These are phyloP conservation scores for Hesperophylax magnus DNA, from an alignment of 1,140 invertebrate species.

Conservation along the genomic window DNA sequence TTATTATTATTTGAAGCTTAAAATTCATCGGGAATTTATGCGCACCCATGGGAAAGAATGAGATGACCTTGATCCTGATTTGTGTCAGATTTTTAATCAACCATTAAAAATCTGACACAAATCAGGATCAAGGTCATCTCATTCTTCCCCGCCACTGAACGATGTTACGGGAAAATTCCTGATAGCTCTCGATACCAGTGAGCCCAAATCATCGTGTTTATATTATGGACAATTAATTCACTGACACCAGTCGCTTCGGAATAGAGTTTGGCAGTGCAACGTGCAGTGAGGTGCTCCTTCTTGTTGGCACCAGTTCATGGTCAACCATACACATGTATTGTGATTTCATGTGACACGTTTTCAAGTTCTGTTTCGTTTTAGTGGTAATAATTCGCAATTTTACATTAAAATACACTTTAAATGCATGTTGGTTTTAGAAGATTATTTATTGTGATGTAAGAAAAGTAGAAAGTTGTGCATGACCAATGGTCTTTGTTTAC, in stretches of 20 bases:
- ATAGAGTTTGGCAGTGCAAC: not conserved
- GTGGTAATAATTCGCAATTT: constrained; percentile 8
- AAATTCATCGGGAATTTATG: not conserved
- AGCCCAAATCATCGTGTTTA: constrained; percentile 17
- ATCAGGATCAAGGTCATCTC: too few relatives aligned
- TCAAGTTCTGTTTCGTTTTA: not conserved
- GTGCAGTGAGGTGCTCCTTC: not conserved
- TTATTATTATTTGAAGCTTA: too few relatives aligned
- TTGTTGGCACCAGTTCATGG: not conserved
- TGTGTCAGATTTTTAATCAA: too few relatives aligned
- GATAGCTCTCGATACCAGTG: constrained; percentile 13
- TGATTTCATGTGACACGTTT: not conserved
- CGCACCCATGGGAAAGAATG: not conserved
- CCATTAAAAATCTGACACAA: too few relatives aligned
- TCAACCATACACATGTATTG: not conserved
- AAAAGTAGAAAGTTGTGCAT: too few relatives aligned
- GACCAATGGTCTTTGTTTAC: too few relatives aligned
- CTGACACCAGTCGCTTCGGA: constrained; percentile 1
- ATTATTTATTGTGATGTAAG: too few relatives aligned
- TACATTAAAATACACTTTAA: not conserved
- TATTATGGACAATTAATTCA: constrained; percentile 21
- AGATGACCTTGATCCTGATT: too few relatives aligned
- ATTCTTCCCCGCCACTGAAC: not conserved
- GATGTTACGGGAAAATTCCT: not conserved
- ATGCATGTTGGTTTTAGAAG: not conserved